These are phyloP conservation scores for Chorisops tibialis DNA, from an alignment of 2,888 invertebrate genomes.

Conservation along the genomic window DNA sequence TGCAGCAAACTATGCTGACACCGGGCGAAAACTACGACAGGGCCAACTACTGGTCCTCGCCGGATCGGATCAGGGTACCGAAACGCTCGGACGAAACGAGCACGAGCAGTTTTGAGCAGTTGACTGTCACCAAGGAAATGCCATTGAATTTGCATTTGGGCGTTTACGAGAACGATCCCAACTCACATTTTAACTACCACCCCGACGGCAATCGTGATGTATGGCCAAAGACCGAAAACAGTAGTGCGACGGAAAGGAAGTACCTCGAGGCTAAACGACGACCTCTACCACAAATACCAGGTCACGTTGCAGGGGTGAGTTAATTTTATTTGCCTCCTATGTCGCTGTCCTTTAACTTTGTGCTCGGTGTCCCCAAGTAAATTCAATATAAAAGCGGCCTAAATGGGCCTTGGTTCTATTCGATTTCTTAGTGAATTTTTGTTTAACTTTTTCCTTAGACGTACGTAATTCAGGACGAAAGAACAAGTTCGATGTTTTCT, in stretches of 20 bases:
- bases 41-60: constrained; percentile 11
- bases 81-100: constrained; percentile 36
- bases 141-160: constrained; percentile 28
- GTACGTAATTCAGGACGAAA: too few species aligned
- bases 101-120: constrained; percentile 41
- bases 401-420: too few species aligned
- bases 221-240: constrained; percentile 18
- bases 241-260: constrained; percentile 18
- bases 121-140: constrained; percentile 36
- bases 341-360: background rate
- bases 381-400: too few species aligned
- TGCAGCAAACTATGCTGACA: background rate
- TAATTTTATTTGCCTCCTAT: background rate
- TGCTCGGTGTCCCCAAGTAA: too few species aligned
- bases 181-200: background rate
- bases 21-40: background rate
- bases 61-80: constrained; percentile 16
- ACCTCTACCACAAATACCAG: constrained; percentile 36
- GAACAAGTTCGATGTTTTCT: too few species aligned
- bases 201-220: background rate
- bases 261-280: constrained; percentile 34
- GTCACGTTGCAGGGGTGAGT: constrained; percentile 34
- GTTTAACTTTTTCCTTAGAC: too few species aligned
- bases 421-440: too few species aligned
- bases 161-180: background rate